phyloP scores from a whole-genome alignment of 2,113 vertebrate genomes.

The Neogobius melanostomus region DNA sequence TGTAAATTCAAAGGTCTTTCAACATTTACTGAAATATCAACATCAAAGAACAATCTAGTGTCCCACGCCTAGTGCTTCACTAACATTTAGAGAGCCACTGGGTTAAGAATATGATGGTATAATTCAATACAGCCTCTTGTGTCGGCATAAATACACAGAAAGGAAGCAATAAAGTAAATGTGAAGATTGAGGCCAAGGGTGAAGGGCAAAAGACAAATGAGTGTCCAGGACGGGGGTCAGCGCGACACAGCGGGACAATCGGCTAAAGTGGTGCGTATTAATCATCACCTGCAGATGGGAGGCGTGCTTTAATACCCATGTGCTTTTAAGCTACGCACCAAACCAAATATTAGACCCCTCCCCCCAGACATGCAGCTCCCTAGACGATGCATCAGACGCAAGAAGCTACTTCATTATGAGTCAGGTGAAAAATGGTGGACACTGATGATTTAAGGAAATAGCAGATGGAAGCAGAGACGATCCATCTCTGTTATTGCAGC shows the following conservation, averaged over 20 bases:
- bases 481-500: neutral
- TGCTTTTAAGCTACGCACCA: conserved; percentile 7
- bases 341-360: conserved; percentile 2
- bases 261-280: conserved; percentile 37
- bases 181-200: conserved; percentile 43
- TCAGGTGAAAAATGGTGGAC: neutral
- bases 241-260: conserved; percentile 30
- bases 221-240: conserved; percentile 26
- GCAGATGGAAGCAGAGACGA: conserved; percentile 6
- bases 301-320: conserved; percentile 7
- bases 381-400: neutral
- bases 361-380: neutral
- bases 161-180: conserved; percentile 64
- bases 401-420: conserved; percentile 3
- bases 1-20: no score
- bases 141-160: neutral
- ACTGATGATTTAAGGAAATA: conserved; percentile 1
- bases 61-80: neutral
- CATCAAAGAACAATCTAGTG: neutral
- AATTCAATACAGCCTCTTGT: conserved; percentile 1
- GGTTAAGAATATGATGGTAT: neutral
- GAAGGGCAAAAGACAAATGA: conserved; percentile 29
- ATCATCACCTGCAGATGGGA: conserved; percentile 5
- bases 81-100: neutral
- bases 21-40: no score